Base-by-base conservation (phyloP, 2,797 vertebrate species). In the Phalloptychus januarius region DNA sequence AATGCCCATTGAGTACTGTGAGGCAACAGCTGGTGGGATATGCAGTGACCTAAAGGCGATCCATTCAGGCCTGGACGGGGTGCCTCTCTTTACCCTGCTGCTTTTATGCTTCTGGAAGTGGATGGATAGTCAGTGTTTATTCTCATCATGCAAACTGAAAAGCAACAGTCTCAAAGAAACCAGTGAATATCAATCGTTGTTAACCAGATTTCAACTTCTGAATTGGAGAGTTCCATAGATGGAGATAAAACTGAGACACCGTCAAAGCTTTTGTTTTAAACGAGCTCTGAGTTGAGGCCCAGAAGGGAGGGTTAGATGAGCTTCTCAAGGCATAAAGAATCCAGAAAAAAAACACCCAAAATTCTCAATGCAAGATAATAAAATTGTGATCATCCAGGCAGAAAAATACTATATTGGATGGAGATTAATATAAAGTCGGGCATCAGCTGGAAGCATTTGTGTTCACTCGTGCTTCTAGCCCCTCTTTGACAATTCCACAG, bases 21-120 rank as follows among this genome's bases (percentile, higher is more conserved):
- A 91, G 93, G 94, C 91, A 90, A 92, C 94, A 95, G 94, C 94
- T 94, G 94, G 93, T 90, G 90, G 91, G 90, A 94, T 86, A 78
- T 83, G 83, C 90, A 92, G 44, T 94, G 91, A 93, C 91, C 94
- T 93, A 89, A 90, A 94, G 91, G 88, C 85, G 58, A 79, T 90
- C 91, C 84, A 94, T 94, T 94, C 92, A 94, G 87, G 79, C 80
- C 90, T 70, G 89, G 88, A 91, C 76, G 45, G 83, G 90, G 90
- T 80, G 92, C 91, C 91, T 90, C 91, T 92, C 89, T 87, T 79
- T 84, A 61, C 85, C 87, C 86, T 75, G 83, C 79, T 78, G 91
- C 92, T 90, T 92, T 95, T 94, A 91, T 92, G 76, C 31, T 87
- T 70, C 80, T 92, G 85, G 91, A 92, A 93, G 92, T 91, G 92